phyloP scores from a whole-genome alignment of 2,113 vertebrate species.

The Hepsetus odoe region DNA sequence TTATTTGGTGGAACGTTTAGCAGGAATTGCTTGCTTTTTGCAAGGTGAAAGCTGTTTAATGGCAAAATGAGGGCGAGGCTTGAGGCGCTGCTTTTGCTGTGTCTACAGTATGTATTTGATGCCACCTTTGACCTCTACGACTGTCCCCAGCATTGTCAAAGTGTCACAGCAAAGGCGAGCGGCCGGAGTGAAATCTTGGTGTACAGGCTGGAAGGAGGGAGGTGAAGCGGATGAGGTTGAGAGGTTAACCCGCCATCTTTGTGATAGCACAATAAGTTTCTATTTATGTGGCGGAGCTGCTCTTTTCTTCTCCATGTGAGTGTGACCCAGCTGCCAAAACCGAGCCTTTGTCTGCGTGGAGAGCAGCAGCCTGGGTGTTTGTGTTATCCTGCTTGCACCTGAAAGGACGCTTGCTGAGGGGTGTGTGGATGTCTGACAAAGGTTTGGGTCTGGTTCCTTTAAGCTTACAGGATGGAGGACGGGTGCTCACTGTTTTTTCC shows the following conservation, averaged over 20 bases:
- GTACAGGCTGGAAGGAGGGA: neutral
- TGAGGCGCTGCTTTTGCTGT: neutral
- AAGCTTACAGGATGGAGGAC: neutral
- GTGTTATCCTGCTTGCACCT: constrained; percentile 71
- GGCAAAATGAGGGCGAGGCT: constrained; percentile 13
- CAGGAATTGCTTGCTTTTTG: constrained; percentile 9
- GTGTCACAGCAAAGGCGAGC: too few species aligned
- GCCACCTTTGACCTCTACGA: neutral
- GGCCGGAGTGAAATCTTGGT: neutral
- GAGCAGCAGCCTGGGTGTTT: constrained; percentile 70
- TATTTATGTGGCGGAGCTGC: constrained; percentile 74
- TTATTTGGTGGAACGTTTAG: constrained; percentile 9
- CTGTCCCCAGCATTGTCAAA: neutral
- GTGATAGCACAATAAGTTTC: constrained; percentile 73
- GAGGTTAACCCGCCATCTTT: constrained; percentile 75
- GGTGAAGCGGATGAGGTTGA: constrained; percentile 59
- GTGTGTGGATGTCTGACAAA: constrained; percentile 50
- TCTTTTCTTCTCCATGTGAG: constrained; percentile 76
- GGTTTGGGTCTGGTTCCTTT: constrained; percentile 52
- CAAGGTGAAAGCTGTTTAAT: constrained; percentile 17
- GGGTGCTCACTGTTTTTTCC: neutral
- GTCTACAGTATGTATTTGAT: neutral
- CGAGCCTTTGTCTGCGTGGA: constrained; percentile 72
- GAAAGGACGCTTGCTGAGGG: constrained; percentile 60
- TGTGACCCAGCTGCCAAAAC: constrained; percentile 74